Base-by-base conservation (phyloP, 2,113 vertebrate species). In the Lamprotornis superbus region DNA sequence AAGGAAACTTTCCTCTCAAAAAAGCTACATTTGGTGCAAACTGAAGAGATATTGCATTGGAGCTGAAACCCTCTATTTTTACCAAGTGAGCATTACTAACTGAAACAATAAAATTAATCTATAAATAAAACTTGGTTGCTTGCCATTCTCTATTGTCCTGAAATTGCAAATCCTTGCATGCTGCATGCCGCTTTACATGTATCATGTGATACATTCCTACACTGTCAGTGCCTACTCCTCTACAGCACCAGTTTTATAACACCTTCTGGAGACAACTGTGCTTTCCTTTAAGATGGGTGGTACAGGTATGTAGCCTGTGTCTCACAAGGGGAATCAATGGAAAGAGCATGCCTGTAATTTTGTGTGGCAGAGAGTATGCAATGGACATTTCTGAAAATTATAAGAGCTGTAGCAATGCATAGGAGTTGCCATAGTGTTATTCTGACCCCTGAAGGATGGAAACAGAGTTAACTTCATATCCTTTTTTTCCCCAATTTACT, bases 361-460 rank as follows among this genome's bases (percentile, higher is more conserved):
- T 17, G 15, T 30, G 46, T 68, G 64, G 30, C 2, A 0, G 67
- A 86, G 89, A 82, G 37, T 44, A 90, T 73, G 67, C 65, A 78
- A 93, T 64, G 60, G 84, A 52, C 93, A 90, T 96, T 97, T 95
- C 91, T 97, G 89, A 94, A 97, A 90, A 96, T 81, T 96, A 2
- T 87, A 96, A 87, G 67, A 97, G 88, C 96, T 85, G 67, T 75
- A 96, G 93, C 92, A 94, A 83, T 90, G 92, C 86, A 96, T 12
- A 77, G 67, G 95, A 98, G 93, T 97, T 98, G 97, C 93, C 28
- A 91, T 90, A 97, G 98, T 97, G 98, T 96, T 98, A 98, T 98
- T 98, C 98, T 98, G 98, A 98, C 98, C 97, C 98, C 98, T 98
- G 98, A 98, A 98, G 98, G 98, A 98, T 98, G 94, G 87, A 98